Evolutionary conservation across 2,888 invertebrate species (phyloP), one percentile per base, ranked within the genome.

Genomic region (Acronicta alni): DNA sequence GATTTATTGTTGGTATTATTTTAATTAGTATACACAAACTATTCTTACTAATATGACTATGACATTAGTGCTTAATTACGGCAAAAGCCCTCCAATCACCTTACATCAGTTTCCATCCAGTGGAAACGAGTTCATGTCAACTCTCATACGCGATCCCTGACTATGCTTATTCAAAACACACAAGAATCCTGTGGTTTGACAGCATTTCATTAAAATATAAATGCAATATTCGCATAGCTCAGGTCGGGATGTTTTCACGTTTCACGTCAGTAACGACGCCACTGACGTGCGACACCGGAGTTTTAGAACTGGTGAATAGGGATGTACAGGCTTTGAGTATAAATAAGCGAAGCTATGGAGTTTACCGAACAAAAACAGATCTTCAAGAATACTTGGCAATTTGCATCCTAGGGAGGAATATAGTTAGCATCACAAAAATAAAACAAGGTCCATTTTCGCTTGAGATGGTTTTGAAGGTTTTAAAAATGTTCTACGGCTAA

Each of bases 221-320:
- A n/a, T 35, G 14, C 12, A 23, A 16, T 53, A 53, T 53, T 17
- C 17, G 17, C 16, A 37, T 12, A 45, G 43, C 10, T 43, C 20
- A 46, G 20, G 38, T 35, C 17, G 18, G 45, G 41, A 38, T n/a
- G 37, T 23, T 57, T 63, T n/a, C n/a, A n/a, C n/a, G n/a, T n/a
- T 54, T 32, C 52, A 48, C 23, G 23, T 55, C 45, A 70, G 53
- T 67, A 60, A 51, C 38, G 45, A 60, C 55, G 48, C 39, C 16
- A 30, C 16, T 35, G 35, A 30, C 35, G 42, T 45, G 45, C 41
- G 20, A 26, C 41, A 32, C n/a, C 15, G 10, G 30, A 23, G 37
- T 38, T 30, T 12, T n/a, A 14, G 37, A 35, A 39, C 39, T 3
- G 7, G 17, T 37, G 45, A 39, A 41, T 45, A 18, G 14, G 4